Percentiles rank a stretch among this genome's conserved stretches.
phyloP scores from a whole-genome alignment of 1,140 invertebrate genomes.

The Lepidostoma basale region DNA sequence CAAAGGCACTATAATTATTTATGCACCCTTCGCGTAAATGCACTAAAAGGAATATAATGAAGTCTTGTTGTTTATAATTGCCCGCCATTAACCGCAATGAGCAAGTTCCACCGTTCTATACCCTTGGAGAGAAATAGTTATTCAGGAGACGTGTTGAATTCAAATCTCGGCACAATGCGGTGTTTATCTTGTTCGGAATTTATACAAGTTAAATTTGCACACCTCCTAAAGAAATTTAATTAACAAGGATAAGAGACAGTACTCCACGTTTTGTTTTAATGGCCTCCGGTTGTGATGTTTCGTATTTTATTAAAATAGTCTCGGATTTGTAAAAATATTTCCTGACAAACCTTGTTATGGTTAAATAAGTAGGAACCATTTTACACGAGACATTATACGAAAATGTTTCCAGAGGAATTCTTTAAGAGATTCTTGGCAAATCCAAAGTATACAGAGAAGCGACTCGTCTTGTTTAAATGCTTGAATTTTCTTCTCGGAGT shows the following conservation, averaged over 20 bases:
- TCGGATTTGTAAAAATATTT: no score
- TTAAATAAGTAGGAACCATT: no score
- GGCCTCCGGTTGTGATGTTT: background rate
- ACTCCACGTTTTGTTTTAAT: background rate
- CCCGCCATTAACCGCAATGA: background rate
- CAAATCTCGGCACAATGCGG: slow-evolving; percentile 1
- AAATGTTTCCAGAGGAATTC: no score
- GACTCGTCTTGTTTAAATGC: no score
- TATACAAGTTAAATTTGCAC: background rate
- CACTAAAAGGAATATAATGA: background rate
- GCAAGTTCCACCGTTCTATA: background rate
- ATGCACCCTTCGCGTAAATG: background rate
- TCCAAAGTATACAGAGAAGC: no score
- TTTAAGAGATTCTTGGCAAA: no score
- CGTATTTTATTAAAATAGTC: no score
- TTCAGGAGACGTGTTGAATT: background rate
- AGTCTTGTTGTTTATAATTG: background rate
- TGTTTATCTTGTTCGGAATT: slow-evolving; percentile 6
- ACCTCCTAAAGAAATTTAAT: background rate
- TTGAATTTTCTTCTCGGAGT: no score
- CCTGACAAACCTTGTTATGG: no score
- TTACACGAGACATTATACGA: no score
- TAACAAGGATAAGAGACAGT: background rate
- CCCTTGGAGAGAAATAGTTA: background rate
- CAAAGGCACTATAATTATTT: background rate